phyloP scores from a whole-genome alignment of 2,888 invertebrate genomes.

The Harpagoxenus sublaevis region DNA sequence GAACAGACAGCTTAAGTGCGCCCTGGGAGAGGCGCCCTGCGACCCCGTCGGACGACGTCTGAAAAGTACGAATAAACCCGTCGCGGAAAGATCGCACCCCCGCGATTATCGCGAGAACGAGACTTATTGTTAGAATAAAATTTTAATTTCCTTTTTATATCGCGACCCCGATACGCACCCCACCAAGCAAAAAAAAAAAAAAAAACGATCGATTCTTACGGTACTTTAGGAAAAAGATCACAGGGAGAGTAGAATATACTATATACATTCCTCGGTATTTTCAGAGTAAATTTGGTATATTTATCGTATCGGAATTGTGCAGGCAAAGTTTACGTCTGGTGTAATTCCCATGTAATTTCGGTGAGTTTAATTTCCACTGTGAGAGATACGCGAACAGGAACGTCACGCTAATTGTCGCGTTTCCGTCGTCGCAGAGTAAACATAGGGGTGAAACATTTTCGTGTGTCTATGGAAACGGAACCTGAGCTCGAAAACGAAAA shows the following conservation, averaged over 20 bases:
- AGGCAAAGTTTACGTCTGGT: not conserved
- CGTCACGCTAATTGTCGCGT: conserved; percentile 33
- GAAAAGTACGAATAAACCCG: conserved; percentile 88
- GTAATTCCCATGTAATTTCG: conserved; percentile 33
- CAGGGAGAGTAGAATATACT: not conserved
- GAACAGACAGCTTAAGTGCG: conserved; percentile 91
- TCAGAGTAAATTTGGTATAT: not conserved
- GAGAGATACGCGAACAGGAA: conserved; percentile 25
- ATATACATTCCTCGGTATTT: not conserved
- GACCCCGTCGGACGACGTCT: conserved; percentile 91
- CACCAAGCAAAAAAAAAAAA: no score
- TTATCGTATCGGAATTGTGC: not conserved
- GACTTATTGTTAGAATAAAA: conserved; percentile 12
- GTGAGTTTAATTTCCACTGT: conserved; percentile 22
- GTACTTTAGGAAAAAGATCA: not conserved
- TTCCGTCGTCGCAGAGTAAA: conserved; percentile 35
- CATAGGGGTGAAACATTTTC: conserved; percentile 22
- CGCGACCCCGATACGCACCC: not conserved
- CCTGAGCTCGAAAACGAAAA: not conserved
- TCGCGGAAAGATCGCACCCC: not conserved
- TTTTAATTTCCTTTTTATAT: conserved; percentile 7
- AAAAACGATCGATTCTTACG: not conserved
- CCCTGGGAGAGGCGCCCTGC: conserved; percentile 91
- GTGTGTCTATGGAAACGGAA: not conserved
- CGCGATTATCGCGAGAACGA: not conserved